Conservation (phyloP, 1,140 invertebrate species). For the Battus philenor region DNA sequence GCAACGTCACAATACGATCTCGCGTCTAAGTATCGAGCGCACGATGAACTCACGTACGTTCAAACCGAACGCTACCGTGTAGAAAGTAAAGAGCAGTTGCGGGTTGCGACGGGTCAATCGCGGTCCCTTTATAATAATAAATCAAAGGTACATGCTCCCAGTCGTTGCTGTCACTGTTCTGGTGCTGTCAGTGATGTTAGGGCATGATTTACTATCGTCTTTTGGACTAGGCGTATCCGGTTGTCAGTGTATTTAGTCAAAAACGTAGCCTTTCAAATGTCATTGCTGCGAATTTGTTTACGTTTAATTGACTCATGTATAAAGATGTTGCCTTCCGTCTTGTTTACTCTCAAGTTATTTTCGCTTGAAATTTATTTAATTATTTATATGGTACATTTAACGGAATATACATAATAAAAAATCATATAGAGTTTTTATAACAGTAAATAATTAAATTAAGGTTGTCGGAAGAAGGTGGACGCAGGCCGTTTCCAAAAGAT, state of each 20-base stretch:
- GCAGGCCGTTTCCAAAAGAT: no score
- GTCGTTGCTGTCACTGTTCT: conserved; percentile 7
- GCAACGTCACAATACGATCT: no score
- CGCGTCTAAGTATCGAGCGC: not conserved
- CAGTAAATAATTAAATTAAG: no score
- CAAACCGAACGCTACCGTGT: conserved; percentile 21
- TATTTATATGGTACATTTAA: no score
- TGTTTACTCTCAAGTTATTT: no score
- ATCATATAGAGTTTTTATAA: no score
- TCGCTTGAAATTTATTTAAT: no score
- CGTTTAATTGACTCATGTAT: no score
- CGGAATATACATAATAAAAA: no score
- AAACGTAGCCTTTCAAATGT: not conserved
- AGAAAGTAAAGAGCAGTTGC: conserved; percentile 22
- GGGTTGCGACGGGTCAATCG: conserved; percentile 18
- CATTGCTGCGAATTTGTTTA: no score
- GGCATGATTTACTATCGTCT: conserved; percentile 6
- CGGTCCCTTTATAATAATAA: conserved; percentile 21
- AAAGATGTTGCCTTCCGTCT: no score
- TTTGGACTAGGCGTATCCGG: conserved; percentile 1
- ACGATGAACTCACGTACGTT: conserved; percentile 4
- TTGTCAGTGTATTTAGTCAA: not conserved
- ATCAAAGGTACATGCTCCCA: conserved; percentile 9
- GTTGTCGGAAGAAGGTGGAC: no score
- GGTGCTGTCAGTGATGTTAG: conserved; percentile 1